These are phyloP conservation scores for Spinus pinus DNA, from an alignment of 2,797 vertebrate genomes.

Conservation along the genomic window DNA sequence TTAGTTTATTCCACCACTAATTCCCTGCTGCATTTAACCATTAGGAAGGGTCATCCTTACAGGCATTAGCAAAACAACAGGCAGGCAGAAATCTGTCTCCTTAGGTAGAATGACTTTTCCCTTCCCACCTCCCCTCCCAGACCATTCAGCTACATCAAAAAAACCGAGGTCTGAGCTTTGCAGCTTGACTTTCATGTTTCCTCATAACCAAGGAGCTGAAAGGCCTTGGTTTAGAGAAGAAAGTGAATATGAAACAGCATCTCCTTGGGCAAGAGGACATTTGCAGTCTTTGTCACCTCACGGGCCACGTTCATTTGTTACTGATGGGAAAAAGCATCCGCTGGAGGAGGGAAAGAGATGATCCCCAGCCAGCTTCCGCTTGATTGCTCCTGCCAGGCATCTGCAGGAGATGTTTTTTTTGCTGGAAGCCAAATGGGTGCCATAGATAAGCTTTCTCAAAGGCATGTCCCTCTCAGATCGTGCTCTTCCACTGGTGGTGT, in stretches of 20 bases:
- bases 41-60: background rate
- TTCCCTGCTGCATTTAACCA: background rate
- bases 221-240: background rate
- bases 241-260: background rate
- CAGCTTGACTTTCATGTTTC: background rate
- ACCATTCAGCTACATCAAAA: background rate
- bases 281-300: background rate
- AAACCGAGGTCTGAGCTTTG: background rate
- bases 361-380: background rate
- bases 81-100: background rate
- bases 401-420: background rate
- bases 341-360: background rate
- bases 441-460: constrained; percentile 42
- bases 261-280: background rate
- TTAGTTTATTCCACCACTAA: background rate
- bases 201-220: background rate
- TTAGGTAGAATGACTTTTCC: background rate
- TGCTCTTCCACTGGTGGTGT: background rate
- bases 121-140: background rate
- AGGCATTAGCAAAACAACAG: background rate
- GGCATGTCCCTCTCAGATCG: background rate
- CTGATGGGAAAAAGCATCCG: background rate
- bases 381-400: background rate
- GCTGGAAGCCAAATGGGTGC: constrained; percentile 4
- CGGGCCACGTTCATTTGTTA: background rate